Evolutionary conservation across 2,888 invertebrate genomes (phyloP), one percentile per base, ranked within the genome.

Genomic region (Leptinotarsa peninsularis): DNA sequence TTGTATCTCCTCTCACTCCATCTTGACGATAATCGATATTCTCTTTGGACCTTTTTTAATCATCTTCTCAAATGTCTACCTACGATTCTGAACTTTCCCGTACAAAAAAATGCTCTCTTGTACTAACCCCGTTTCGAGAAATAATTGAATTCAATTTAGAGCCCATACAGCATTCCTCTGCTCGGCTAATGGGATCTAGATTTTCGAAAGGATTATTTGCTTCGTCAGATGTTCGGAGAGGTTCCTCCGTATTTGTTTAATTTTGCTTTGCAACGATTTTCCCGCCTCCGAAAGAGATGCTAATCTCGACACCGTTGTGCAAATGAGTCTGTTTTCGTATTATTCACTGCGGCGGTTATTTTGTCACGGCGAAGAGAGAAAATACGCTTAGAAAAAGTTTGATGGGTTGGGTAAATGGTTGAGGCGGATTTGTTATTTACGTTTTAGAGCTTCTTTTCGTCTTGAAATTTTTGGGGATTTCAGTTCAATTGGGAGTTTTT

Each of bases 251-350:
- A 63, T 63, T 63, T 63, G 63, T 63, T 63, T 43, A 63, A 63
- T 63, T 63, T 63, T 27, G 43, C 63, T 43, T 63, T 43, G 63
- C 33, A 63, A 63, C 63, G 63, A 63, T 63, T 43, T 63, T 63
- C 63, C 33, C 33, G 33, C n/a, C 63, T 15, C 63, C 17, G 63
- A 17, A 33, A 63, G 27, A 33, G 63, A 63, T 63, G 63, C 33
- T 63, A 27, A 58, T 63, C n/a, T 27, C 43, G 43, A 43, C n/a
- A 63, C 43, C 43, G 27, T 17, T 43, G 33, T 63, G 63, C 43
- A 63, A 63, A 63, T 63, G 63, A 43, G 33, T n/a, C 63, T n/a
- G n/a, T 63, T 63, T 63, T 43, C 7, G 10, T 18, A 33, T 58
- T 23, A 58, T 23, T 58, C 1, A 21, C 21, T 7, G 13, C 13